phyloP scores from a whole-genome alignment of 2,113 vertebrate species.

The Pipra filicauda region DNA sequence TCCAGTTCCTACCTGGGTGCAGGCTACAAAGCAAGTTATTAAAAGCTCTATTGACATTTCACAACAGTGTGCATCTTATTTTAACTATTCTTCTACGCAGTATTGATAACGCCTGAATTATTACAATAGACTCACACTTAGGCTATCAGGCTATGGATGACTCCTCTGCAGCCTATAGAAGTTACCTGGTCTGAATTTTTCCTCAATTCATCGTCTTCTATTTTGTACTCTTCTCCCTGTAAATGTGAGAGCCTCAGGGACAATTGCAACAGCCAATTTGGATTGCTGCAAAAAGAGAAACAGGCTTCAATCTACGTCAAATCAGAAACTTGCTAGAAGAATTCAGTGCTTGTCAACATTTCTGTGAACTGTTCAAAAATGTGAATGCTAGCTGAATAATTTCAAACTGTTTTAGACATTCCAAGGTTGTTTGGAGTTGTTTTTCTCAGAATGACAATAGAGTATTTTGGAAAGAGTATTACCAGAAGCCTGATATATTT shows the following conservation, averaged over 20 bases:
- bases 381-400: background rate
- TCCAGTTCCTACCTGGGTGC: fast-evolving
- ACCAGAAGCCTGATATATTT: background rate
- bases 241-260: background rate
- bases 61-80: background rate
- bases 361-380: conserved; percentile 27
- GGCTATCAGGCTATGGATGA: background rate
- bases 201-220: background rate
- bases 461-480: background rate
- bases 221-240: background rate
- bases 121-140: background rate
- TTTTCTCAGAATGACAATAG: background rate
- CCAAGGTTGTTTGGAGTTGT: background rate
- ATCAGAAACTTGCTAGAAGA: background rate
- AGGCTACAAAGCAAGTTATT: background rate
- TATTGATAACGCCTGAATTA: background rate
- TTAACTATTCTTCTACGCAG: background rate
- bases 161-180: background rate
- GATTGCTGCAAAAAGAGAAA: background rate
- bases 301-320: background rate
- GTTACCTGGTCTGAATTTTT: background rate
- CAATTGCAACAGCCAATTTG: background rate
- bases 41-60: background rate
- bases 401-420: background rate
- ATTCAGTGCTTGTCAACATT: background rate